phyloP scores from a whole-genome alignment of 2,113 vertebrate genomes.

The Indicator maculatus region DNA sequence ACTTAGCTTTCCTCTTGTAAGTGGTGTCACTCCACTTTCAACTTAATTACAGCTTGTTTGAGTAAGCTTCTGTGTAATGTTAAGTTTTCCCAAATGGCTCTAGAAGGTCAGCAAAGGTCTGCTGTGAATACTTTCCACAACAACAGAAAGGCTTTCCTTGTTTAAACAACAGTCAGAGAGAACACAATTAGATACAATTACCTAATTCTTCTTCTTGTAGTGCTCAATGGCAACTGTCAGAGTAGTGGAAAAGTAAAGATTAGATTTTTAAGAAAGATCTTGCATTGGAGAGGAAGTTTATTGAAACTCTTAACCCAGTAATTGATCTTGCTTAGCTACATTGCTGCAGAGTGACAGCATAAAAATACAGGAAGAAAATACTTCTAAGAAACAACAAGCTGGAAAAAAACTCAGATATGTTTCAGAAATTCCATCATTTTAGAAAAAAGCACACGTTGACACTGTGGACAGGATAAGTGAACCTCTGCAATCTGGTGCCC shows the following conservation, averaged over 20 bases:
- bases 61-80: constrained; percentile 81
- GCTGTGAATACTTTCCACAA: constrained; percentile 73
- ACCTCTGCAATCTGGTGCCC: background rate
- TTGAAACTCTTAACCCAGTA: background rate
- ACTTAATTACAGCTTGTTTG: constrained; percentile 86
- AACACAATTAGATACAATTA: constrained; percentile 47
- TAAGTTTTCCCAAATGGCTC: constrained; percentile 81
- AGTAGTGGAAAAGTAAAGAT: constrained; percentile 20
- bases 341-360: background rate
- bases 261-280: constrained; percentile 3
- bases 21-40: constrained; percentile 79
- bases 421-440: background rate
- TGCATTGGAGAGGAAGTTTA: background rate
- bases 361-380: background rate
- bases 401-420: background rate
- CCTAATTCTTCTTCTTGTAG: constrained; percentile 57
- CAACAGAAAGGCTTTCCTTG: constrained; percentile 59
- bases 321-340: background rate
- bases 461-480: background rate
- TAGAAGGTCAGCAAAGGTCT: constrained; percentile 85
- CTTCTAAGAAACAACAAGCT: background rate
- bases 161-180: constrained; percentile 58
- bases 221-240: background rate
- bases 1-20: constrained; percentile 75
- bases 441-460: background rate